Percentiles rank a stretch among this genome's conserved stretches.
These are phyloP conservation scores for Ectropis grisescens DNA, from an alignment of 1,140 invertebrate genomes.

Conservation along the genomic window DNA sequence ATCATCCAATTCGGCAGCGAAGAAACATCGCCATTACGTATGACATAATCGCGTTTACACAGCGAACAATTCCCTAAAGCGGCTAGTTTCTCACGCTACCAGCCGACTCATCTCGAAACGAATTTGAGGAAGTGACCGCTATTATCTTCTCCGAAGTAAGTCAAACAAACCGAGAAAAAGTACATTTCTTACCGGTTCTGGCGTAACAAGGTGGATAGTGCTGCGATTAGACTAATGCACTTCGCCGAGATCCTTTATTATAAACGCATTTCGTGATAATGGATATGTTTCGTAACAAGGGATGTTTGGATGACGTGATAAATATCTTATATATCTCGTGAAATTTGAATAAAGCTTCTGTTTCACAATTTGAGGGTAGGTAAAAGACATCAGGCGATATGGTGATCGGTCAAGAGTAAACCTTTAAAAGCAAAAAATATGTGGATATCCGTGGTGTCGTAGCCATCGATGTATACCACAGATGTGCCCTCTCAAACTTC, in stretches of 20 bases:
- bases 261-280: conserved; percentile 44
- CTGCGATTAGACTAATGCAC: conserved; percentile 48
- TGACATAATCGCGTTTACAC: not conserved
- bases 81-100: conserved; percentile 43
- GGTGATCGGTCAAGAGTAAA: no score
- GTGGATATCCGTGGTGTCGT: no score
- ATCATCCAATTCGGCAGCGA: no score
- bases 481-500: no score
- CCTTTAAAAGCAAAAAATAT: no score
- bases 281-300: conserved; percentile 9
- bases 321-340: no score
- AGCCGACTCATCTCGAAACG: conserved; percentile 33
- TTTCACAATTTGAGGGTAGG: no score
- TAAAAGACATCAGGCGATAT: no score
- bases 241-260: conserved; percentile 34
- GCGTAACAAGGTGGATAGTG: conserved; percentile 36
- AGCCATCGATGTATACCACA: no score
- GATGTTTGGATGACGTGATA: conserved; percentile 1
- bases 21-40: no score
- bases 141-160: conserved; percentile 52
- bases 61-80: not conserved
- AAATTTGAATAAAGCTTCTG: no score
- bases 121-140: conserved; percentile 51
- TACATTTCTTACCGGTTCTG: conserved; percentile 15
- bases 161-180: conserved; percentile 40